Evolutionary conservation across 2,888 invertebrate species (phyloP).

Genomic region (Archaeoteleia sp.): DNA sequence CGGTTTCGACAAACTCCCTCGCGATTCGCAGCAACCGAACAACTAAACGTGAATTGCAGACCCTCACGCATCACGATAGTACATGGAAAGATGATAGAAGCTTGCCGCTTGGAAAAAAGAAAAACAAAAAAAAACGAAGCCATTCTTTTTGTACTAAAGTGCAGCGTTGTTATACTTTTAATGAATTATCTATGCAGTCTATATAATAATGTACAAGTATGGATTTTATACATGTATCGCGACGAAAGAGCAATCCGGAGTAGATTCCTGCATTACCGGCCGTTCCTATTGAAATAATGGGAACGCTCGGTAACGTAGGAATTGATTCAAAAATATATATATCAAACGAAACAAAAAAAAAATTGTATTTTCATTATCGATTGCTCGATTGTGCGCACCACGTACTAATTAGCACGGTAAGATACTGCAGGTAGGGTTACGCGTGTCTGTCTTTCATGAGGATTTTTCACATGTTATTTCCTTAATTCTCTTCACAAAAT

Average conservation of each 20-base stretch:
- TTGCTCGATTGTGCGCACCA: no score
- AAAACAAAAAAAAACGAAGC: constrained; percentile 68
- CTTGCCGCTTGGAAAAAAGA: constrained; percentile 65
- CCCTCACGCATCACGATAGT: constrained; percentile 65
- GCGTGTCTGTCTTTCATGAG: constrained; percentile 57
- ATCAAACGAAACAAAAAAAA: not conserved
- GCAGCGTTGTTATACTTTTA: constrained; percentile 69
- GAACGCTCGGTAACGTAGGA: no score
- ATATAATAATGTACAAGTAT: constrained; percentile 66
- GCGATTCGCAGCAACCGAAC: constrained; percentile 2
- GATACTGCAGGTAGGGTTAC: constrained; percentile 61
- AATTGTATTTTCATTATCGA: not conserved
- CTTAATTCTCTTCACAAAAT: constrained; percentile 22
- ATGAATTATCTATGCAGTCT: constrained; percentile 69
- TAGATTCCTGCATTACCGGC: no score
- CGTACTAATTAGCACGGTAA: no score
- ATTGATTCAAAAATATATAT: not conserved
- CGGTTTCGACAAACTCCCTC: not conserved
- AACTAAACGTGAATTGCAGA: constrained; percentile 59
- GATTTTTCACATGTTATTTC: constrained; percentile 49
- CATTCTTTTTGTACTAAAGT: constrained; percentile 72
- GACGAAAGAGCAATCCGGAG: constrained; percentile 64
- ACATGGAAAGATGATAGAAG: constrained; percentile 66
- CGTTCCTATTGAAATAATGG: no score
- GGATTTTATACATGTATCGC: constrained; percentile 65